Base-by-base conservation (phyloP, 1,140 invertebrate species). In the Drosophila virilis region DNA sequence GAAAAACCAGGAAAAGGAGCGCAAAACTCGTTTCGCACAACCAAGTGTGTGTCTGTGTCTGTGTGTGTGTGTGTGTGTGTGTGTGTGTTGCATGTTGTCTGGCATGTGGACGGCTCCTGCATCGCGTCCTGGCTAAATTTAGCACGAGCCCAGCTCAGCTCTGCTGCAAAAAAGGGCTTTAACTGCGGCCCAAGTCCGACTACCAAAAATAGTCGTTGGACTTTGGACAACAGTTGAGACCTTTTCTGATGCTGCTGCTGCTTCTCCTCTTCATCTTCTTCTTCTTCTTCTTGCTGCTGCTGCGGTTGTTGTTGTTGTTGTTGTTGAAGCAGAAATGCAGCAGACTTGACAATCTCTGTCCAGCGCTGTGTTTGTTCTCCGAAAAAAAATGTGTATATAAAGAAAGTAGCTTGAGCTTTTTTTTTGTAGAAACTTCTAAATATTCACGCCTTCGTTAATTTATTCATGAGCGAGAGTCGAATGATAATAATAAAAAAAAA, bases 1-100 rank as follows among this genome's bases (percentile, higher is more conserved):
- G 32, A 42, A 22, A 51, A 51, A 84, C 69, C 80, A 78, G 78
- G 80, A 82, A 83, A 83, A 83, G 80, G 76, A 79, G 67, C 51
- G 10, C 32, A 51, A 60, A 74, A 68, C 71, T 52, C 22, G 71
- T 74, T 74, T 48, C 12, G 15, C 58, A 60, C 12, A 37, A 12
- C 7, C 42, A 9, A 17, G 2, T 15, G 9, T 8, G 55, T 10
- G 12, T 28, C 17, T 57, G 28, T 59, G 28, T 15, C n/a, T 38
- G 6, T 57, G n/a, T 57, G 5, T 46, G 28, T 59, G 28, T 15
- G 28, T 38, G 6, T 57, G n/a, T 57, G 5, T 46, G 28, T 57
- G 28, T 57, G 38, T 28, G 22, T 22, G 50, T 38, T 59, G 35
- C 35, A 33, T 32, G 46, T 62, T 54, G 32, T 38, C 42, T 42